Percentiles rank a stretch among this genome's conserved stretches.
phyloP scores from a whole-genome alignment of 2,113 vertebrate species.

The Phyllostomus hastatus region DNA sequence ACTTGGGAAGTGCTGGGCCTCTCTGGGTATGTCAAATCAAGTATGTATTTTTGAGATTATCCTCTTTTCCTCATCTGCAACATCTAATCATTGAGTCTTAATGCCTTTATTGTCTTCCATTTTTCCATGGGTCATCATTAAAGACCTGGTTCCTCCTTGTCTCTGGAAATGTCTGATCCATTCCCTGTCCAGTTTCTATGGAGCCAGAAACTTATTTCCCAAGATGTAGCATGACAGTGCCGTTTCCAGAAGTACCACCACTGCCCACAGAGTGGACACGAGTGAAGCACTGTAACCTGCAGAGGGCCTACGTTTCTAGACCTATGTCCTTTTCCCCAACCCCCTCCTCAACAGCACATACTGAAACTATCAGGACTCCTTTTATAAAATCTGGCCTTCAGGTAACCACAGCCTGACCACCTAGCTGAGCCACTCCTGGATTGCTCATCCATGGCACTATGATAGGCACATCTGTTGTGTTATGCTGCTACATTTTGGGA shows the following conservation, averaged over 20 bases:
- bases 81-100: neutral
- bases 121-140: neutral
- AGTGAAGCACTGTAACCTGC: neutral
- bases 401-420: neutral
- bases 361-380: neutral
- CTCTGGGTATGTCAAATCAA: rapidly evolving
- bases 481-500: neutral
- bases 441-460: neutral
- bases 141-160: neutral
- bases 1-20: neutral
- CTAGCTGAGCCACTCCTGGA: neutral
- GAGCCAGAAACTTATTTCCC: neutral
- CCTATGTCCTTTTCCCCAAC: too few relatives aligned
- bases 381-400: neutral
- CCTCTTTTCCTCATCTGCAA: neutral
- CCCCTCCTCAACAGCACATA: neutral
- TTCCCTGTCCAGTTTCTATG: neutral
- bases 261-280: neutral
- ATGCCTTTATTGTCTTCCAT: neutral
- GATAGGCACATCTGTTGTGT: neutral
- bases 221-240: neutral
- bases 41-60: neutral
- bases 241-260: neutral
- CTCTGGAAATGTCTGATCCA: neutral
- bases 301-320: neutral